phyloP scores from a whole-genome alignment of 1,140 invertebrate species.

The Drosophila persimilis region DNA sequence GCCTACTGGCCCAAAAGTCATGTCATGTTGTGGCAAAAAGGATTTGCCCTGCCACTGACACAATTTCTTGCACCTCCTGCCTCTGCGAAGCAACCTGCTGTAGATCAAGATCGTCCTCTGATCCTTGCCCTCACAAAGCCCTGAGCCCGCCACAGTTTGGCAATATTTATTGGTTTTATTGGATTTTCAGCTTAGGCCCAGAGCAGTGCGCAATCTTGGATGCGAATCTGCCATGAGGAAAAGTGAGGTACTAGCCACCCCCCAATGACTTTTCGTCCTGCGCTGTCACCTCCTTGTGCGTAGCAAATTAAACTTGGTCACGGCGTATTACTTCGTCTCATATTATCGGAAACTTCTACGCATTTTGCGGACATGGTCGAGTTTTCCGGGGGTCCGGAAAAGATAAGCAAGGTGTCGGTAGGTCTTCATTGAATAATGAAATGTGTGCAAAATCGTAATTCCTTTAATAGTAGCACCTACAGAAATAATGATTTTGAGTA shows the following conservation, averaged over 20 bases:
- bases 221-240: slow-evolving; percentile 32
- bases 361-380: slow-evolving; percentile 27
- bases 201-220: slow-evolving; percentile 63
- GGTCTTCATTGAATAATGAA: slow-evolving; percentile 18
- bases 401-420: slow-evolving; percentile 8
- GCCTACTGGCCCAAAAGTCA: slow-evolving; percentile 75
- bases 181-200: slow-evolving; percentile 72
- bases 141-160: slow-evolving; percentile 58
- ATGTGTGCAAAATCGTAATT: slow-evolving; percentile 37
- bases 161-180: slow-evolving; percentile 80
- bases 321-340: slow-evolving; percentile 43
- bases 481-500: slow-evolving; percentile 3
- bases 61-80: slow-evolving; percentile 65
- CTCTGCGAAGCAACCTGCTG: slow-evolving; percentile 28
- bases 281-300: slow-evolving; percentile 41
- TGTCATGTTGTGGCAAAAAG: slow-evolving; percentile 74
- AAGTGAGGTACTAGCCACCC: slow-evolving; percentile 7
- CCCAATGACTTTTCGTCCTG: slow-evolving; percentile 14
- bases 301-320: slow-evolving; percentile 64
- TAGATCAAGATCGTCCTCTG: slow-evolving; percentile 30
- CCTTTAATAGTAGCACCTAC: background rate
- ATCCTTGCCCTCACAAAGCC: slow-evolving; percentile 39
- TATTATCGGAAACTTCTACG: slow-evolving; percentile 26
- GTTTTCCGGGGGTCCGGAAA: slow-evolving; percentile 39
- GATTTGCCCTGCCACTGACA: slow-evolving; percentile 59